Percentiles rank a stretch among this genome's conserved stretches.
Evolutionary conservation across 2,113 vertebrate genomes (phyloP).

Genomic region (Mirounga angustirostris): DNA sequence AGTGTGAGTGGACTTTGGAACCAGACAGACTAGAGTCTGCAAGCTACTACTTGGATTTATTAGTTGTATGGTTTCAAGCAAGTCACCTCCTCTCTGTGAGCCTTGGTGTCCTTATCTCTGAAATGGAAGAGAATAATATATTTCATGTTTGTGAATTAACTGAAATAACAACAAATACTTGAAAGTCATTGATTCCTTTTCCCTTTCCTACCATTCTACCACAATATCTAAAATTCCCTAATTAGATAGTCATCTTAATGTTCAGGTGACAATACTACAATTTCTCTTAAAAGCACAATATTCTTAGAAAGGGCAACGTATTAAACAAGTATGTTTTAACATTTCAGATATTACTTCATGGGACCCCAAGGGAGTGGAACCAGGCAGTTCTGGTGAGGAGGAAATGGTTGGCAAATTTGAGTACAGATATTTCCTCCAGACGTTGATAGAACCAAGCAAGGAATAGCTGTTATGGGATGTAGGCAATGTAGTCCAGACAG

Average conservation of each 20-base stretch:
- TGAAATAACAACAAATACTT: background rate
- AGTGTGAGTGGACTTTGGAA: background rate
- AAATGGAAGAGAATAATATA: slow-evolving; percentile 18
- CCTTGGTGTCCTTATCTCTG: background rate
- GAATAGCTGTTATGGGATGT: background rate
- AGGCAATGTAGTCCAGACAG: background rate
- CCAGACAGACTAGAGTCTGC: background rate
- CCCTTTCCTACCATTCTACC: background rate
- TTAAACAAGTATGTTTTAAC: background rate
- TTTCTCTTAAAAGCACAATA: background rate
- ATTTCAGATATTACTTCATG: slow-evolving; percentile 4
- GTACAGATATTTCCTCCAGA: background rate
- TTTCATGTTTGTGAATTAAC: background rate
- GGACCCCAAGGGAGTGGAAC: background rate
- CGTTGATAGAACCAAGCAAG: background rate
- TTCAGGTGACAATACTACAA: background rate
- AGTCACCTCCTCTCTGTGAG: background rate
- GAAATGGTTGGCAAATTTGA: background rate
- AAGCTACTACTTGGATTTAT: background rate
- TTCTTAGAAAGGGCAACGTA: background rate
- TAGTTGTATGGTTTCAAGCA: background rate
- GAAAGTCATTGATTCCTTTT: background rate
- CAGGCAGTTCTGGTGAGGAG: background rate
- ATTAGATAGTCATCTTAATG: background rate
- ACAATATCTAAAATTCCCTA: background rate